Evolutionary conservation across 1,140 invertebrate species (phyloP).

Genomic region (Oscheius sp.): DNA sequence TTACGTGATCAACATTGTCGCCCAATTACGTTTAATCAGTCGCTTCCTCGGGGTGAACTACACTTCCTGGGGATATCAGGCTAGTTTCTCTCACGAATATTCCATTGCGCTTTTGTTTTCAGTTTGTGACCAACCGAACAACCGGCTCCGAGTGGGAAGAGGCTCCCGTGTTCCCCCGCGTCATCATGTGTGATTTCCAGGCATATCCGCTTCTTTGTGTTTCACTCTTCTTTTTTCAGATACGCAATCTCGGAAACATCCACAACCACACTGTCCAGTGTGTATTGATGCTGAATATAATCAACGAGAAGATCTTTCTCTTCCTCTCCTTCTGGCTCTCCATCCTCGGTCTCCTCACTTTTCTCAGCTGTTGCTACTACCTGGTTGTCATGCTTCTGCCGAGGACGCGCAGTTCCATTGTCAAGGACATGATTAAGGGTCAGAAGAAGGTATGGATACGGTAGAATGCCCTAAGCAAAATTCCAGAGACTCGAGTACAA

Average conservation of each 20-base stretch:
- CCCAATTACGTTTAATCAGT: slow-evolving; percentile 64
- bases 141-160: not conserved
- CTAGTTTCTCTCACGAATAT: not conserved
- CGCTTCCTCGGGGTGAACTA: slow-evolving; percentile 64
- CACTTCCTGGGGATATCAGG: slow-evolving; percentile 62
- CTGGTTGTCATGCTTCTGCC: slow-evolving; percentile 5
- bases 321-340: slow-evolving; percentile 58
- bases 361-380: slow-evolving; percentile 54
- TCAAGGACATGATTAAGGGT: too few relatives aligned
- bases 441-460: too few relatives aligned
- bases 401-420: too few relatives aligned
- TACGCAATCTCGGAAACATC: slow-evolving; percentile 44
- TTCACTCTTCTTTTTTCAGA: not conserved
- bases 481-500: too few relatives aligned
- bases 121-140: not conserved
- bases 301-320: slow-evolving; percentile 59
- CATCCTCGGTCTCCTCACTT: slow-evolving; percentile 45
- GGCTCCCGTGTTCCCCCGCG: slow-evolving; percentile 10
- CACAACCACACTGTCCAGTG: slow-evolving; percentile 55
- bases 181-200: slow-evolving; percentile 21
- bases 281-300: slow-evolving; percentile 59
- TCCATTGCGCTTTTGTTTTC: too few relatives aligned
- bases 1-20: slow-evolving; percentile 63
- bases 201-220: not conserved
- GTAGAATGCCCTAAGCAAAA: too few relatives aligned